phyloP scores from a whole-genome alignment of 2,113 vertebrate species.

The Channa maculata region DNA sequence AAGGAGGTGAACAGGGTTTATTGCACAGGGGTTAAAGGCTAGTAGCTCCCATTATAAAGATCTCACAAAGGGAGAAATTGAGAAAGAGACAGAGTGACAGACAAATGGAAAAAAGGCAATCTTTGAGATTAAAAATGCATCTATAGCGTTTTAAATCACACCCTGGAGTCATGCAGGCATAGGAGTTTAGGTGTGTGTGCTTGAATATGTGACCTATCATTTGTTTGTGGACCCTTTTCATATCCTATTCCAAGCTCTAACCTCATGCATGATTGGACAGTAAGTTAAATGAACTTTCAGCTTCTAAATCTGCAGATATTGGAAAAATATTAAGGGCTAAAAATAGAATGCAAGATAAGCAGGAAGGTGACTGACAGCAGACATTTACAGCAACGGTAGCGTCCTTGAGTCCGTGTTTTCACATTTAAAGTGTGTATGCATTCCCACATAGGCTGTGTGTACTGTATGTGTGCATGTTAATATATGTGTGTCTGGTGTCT shows the following conservation, averaged over 20 bases:
- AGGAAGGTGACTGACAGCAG: constrained; percentile 52
- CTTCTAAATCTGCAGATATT: constrained; percentile 45
- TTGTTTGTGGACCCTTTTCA: constrained; percentile 41
- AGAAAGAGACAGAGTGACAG: constrained; percentile 43
- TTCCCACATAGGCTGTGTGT: neutral
- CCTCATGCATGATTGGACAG: constrained; percentile 17
- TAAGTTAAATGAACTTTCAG: constrained; percentile 14
- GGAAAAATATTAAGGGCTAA: constrained; percentile 41
- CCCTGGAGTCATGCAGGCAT: constrained; percentile 18
- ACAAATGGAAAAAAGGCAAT: constrained; percentile 19
- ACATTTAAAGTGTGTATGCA: neutral
- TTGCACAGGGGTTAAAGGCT: constrained; percentile 68
- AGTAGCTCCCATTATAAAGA: constrained; percentile 64
- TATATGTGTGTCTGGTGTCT: constrained; percentile 13
- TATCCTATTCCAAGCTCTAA: constrained; percentile 30
- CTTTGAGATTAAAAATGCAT: constrained; percentile 70
- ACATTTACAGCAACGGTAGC: constrained; percentile 52
- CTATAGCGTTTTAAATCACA: constrained; percentile 52
- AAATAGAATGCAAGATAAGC: constrained; percentile 9
- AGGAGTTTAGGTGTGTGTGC: constrained; percentile 10
- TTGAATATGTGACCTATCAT: constrained; percentile 14
- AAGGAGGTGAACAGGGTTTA: constrained; percentile 49
- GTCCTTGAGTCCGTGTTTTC: constrained; percentile 4
- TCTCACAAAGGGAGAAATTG: constrained; percentile 38
- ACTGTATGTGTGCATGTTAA: neutral